Evolutionary conservation across 2,113 vertebrate species (phyloP), one percentile per base, ranked within the genome.

Genomic region (Aspidoscelis tigris): DNA sequence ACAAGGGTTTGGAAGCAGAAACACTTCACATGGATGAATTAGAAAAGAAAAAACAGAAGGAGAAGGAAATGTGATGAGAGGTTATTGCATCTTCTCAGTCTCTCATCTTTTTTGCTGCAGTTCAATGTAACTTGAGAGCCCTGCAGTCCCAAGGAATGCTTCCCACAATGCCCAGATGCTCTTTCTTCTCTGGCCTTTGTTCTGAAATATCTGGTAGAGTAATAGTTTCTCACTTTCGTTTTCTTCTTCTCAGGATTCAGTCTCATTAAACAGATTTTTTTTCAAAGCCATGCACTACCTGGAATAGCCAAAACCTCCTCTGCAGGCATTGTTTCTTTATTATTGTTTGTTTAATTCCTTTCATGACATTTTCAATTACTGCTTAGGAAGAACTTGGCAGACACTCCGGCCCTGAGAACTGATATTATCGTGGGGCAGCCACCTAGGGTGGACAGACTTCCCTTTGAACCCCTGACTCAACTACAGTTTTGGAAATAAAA

Each of bases 141-240:
- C 90, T 85, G 86, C 91, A 88, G 89, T 80, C 92, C 91, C 83
- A 92, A 85, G 92, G 93, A 93, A 87, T 85, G 89, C 87, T 86
- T 26, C 85, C 90, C 82, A 92, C 87, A 92, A 89, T 91, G 87
- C 70, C 72, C 0, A 0, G 1, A 8, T 89, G 87, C 85, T 93
- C 84, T 93, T 92, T 90, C 80, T 93, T 93, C 86, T 89, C 86
- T 88, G 88, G 83, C 90, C 88, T 92, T 85, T 92, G 72, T 55
- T 78, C 81, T 89, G 89, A 91, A 88, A 85, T 85, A 33, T 83
- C 88, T 89, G 78, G 91, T 86, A 88, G 76, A 88, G 89, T 79
- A 90, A 89, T 85, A 88, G 81, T 73, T 75, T 87, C 77, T 43
- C 33, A 39, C 44, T 16, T 68, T 7, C 22, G 3, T 12, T 21